phyloP scores from a whole-genome alignment of 2,888 invertebrate genomes.

The Ceramica pisi region DNA sequence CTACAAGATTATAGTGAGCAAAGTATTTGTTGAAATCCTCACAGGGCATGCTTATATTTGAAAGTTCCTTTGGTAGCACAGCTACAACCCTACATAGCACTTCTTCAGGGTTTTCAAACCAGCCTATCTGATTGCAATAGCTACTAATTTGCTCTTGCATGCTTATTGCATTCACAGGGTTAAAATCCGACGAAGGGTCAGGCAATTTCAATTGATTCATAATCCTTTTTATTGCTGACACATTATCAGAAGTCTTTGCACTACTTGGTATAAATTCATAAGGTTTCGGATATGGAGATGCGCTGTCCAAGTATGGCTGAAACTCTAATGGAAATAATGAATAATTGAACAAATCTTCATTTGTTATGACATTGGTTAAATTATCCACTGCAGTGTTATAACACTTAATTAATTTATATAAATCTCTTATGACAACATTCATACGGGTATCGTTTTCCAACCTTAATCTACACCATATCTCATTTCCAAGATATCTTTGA shows the following conservation, averaged over 20 bases:
- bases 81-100: conserved; percentile 89
- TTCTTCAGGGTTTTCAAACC: conserved; percentile 86
- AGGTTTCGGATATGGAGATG: conserved; percentile 91
- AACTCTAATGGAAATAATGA: conserved; percentile 93
- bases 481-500: conserved; percentile 90
- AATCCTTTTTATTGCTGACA: conserved; percentile 86
- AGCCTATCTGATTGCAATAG: conserved; percentile 89
- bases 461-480: conserved; percentile 91
- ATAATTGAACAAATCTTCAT: conserved; percentile 91
- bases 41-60: conserved; percentile 79
- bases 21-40: conserved; percentile 82
- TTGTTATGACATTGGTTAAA: conserved; percentile 91
- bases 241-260: conserved; percentile 90
- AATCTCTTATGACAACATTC: conserved; percentile 86
- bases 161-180: conserved; percentile 80
- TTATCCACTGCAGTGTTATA: conserved; percentile 93
- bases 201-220: conserved; percentile 91
- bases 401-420: conserved; percentile 91
- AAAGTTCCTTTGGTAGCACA: conserved; percentile 81
- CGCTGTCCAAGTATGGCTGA: conserved; percentile 86
- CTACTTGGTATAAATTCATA: conserved; percentile 92
- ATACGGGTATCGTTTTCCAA: conserved; percentile 81
- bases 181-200: conserved; percentile 83
- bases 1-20: conserved; percentile 87
- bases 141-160: conserved; percentile 86